phyloP scores from a whole-genome alignment of 92 coral and sea anemone genomes.

The Palythoa grandis region DNA sequence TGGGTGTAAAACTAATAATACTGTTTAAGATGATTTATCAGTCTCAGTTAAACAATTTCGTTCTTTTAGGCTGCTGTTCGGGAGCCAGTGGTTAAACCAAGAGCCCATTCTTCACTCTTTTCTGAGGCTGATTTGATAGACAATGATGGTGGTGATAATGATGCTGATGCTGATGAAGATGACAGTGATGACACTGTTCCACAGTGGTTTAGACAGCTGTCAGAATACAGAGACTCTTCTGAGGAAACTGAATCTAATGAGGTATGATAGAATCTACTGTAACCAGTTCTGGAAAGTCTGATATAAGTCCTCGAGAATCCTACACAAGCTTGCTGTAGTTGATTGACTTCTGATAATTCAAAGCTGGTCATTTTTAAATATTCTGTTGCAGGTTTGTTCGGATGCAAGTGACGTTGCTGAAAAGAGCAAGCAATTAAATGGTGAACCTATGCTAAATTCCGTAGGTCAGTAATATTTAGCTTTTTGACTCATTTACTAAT shows the following conservation, averaged over 20 bases:
- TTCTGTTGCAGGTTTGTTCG: constrained; percentile 1
- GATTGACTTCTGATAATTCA: not conserved
- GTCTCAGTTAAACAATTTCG: not conserved
- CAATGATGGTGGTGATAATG: constrained; percentile 34
- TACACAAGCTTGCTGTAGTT: not conserved
- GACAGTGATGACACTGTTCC: constrained; percentile 82
- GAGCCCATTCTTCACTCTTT: constrained; percentile 32
- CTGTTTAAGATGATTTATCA: too few relatives aligned
- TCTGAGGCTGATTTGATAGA: constrained; percentile 43
- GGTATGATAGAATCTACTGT: constrained; percentile 14
- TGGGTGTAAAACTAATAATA: not conserved
- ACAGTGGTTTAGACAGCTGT: constrained; percentile 85
- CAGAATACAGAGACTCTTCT: not conserved
- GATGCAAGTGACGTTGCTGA: constrained; percentile 1
- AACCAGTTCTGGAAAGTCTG: not conserved
- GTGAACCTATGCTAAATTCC: not conserved
- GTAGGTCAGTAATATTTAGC: not conserved
- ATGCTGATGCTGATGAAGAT: constrained; percentile 56
- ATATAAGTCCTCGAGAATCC: not conserved
- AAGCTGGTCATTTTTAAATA: not conserved
- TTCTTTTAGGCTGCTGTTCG: constrained; percentile 41
- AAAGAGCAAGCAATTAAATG: not conserved
- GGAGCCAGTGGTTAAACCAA: constrained; percentile 55
- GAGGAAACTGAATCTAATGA: constrained; percentile 43
- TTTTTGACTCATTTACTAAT: not conserved